These are phyloP conservation scores for Tylochromis polylepis DNA, from an alignment of 2,113 vertebrate species.

Conservation along the genomic window DNA sequence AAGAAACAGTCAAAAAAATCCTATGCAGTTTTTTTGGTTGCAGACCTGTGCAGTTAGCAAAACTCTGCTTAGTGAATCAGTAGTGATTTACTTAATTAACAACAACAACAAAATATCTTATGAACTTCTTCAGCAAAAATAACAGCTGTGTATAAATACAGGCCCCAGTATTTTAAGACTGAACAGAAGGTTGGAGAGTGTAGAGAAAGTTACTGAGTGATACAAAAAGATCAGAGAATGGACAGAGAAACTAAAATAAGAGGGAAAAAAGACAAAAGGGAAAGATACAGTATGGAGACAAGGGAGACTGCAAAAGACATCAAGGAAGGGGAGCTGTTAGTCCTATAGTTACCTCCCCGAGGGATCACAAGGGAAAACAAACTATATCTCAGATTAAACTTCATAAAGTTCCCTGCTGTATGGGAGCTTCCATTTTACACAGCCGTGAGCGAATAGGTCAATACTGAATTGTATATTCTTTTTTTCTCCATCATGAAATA, in stretches of 20 bases:
- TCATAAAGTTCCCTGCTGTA: background rate
- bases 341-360: background rate
- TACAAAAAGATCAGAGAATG: background rate
- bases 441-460: slow-evolving; percentile 1
- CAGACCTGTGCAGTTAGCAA: too few species aligned
- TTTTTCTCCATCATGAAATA: slow-evolving; percentile 18
- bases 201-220: background rate
- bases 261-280: background rate
- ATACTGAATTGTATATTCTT: background rate
- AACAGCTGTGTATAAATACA: background rate
- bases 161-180: background rate
- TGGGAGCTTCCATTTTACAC: background rate
- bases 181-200: background rate
- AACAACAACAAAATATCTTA: background rate
- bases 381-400: background rate
- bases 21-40: too few species aligned
- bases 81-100: background rate
- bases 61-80: background rate
- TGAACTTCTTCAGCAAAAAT: background rate
- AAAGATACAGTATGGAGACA: background rate
- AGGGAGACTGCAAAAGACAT: background rate
- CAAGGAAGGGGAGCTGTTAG: background rate
- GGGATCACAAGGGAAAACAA: background rate
- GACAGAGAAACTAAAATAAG: background rate
- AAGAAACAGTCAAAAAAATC: too few species aligned